Conservation (phyloP, 2,797 vertebrate genomes). For the Sebastes oblongus region DNA sequence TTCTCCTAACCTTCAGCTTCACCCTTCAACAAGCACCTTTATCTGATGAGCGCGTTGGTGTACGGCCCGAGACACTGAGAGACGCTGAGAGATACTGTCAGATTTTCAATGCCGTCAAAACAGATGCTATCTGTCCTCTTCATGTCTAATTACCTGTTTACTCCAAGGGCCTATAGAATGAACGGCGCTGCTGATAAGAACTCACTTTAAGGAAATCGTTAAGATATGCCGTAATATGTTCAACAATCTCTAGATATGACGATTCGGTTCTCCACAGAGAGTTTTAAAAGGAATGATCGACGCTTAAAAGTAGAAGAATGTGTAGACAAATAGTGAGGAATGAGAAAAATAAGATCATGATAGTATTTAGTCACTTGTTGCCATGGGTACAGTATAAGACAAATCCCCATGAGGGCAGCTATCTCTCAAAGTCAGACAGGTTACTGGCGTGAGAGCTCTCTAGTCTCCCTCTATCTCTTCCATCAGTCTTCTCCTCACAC, state of each 20-base stretch:
- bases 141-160: slow-evolving; percentile 82
- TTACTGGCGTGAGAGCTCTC: slow-evolving; percentile 22
- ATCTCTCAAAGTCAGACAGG: slow-evolving; percentile 37
- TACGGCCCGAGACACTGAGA: slow-evolving; percentile 54
- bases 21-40: slow-evolving; percentile 64
- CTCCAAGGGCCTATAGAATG: slow-evolving; percentile 47
- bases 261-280: neutral
- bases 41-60: slow-evolving; percentile 72
- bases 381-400: neutral
- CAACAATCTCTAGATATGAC: neutral
- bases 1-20: slow-evolving; percentile 65
- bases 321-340: neutral
- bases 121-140: slow-evolving; percentile 81
- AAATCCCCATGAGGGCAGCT: neutral
- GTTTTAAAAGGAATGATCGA: neutral
- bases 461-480: slow-evolving; percentile 33
- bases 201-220: slow-evolving; percentile 45
- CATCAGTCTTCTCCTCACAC: slow-evolving; percentile 61
- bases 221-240: neutral
- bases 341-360: neutral
- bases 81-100: slow-evolving; percentile 71
- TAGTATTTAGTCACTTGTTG: neutral
- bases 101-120: slow-evolving; percentile 78
- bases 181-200: slow-evolving; percentile 46
- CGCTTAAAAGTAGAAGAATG: neutral